Evolutionary conservation across 2,797 vertebrate species (phyloP).

Genomic region (Rallus crepitans): DNA sequence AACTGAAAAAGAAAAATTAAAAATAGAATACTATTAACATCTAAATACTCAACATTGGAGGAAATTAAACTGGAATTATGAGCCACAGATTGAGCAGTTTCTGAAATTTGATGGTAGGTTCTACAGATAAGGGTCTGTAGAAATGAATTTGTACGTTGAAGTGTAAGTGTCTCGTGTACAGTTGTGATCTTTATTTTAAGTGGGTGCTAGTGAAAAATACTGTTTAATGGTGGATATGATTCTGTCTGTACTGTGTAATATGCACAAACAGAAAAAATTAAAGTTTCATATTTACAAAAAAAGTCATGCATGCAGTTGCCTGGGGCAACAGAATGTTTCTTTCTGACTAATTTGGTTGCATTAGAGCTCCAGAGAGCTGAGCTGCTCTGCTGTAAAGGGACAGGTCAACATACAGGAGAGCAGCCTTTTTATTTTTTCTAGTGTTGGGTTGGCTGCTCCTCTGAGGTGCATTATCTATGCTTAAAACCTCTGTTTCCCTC

Average conservation of each 20-base stretch:
- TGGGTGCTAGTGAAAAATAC: background rate
- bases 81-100: background rate
- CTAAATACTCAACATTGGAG: background rate
- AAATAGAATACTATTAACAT: background rate
- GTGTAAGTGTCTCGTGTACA: background rate
- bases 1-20: background rate
- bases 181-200: background rate
- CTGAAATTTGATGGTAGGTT: background rate
- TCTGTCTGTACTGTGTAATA: background rate
- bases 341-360: conserved; percentile 13
- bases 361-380: background rate
- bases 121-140: background rate
- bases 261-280: background rate
- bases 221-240: background rate
- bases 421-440: background rate
- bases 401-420: background rate
- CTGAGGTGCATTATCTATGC: background rate
- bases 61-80: background rate
- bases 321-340: background rate
- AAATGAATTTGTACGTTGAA: background rate
- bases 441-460: background rate
- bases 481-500: background rate
- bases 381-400: background rate
- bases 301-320: background rate
- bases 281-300: background rate